Percentiles rank a stretch among this genome's conserved stretches.
These are phyloP conservation scores for Rhinolophus ferrumequinum DNA, from an alignment of 2,113 vertebrate genomes.

Conservation along the genomic window DNA sequence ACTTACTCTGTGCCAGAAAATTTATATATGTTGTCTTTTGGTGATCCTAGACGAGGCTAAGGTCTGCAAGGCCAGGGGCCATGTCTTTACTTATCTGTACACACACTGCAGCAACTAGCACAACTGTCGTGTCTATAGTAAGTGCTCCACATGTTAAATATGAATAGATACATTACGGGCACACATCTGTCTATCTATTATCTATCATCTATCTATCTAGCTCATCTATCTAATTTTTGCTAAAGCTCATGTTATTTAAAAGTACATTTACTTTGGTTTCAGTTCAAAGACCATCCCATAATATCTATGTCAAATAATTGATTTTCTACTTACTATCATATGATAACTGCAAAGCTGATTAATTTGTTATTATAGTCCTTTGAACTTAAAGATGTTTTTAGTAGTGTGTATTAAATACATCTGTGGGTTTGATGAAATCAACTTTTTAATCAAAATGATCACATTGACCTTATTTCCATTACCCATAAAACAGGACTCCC, in stretches of 20 bases:
- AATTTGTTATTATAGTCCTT: neutral
- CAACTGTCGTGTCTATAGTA: neutral
- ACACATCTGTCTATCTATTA: neutral
- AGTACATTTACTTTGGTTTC: neutral
- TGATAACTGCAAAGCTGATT: neutral
- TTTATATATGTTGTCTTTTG: neutral
- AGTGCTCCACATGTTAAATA: neutral
- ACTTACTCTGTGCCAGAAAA: neutral
- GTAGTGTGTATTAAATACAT: neutral
- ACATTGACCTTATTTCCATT: neutral
- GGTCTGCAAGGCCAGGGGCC: neutral
- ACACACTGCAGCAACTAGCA: neutral
- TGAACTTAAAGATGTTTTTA: neutral
- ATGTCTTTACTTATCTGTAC: neutral
- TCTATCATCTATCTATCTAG: neutral
- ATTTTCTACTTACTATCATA: neutral
- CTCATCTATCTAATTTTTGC: neutral
- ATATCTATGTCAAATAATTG: neutral
- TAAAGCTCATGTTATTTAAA: neutral
- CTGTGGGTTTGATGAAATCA: neutral
- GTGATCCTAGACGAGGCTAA: neutral
- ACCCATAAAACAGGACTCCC: neutral
- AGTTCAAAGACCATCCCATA: neutral
- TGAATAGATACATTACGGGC: neutral
- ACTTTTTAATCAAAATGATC: neutral